phyloP scores from a whole-genome alignment of 2,888 invertebrate genomes.

The Drosophila multiciliata region DNA sequence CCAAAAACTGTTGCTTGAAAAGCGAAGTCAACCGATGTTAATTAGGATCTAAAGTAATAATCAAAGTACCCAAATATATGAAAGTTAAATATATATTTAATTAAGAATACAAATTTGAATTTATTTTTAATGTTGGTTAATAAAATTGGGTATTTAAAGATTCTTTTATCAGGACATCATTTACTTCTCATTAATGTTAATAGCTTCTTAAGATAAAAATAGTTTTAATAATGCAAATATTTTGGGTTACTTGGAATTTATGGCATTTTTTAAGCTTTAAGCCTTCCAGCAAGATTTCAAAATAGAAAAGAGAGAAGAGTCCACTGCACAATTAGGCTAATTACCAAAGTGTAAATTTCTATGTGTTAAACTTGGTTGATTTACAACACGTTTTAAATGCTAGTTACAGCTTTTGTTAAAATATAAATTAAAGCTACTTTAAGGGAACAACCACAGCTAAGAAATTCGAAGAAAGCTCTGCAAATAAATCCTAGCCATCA shows the following conservation, averaged over 20 bases:
- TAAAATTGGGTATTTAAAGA: background rate
- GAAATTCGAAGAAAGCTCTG: background rate
- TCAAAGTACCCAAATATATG: background rate
- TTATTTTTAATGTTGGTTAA: too few relatives aligned
- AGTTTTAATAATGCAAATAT: background rate
- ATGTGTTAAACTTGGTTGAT: background rate
- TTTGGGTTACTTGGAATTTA: background rate
- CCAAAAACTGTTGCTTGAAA: background rate
- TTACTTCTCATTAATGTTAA: background rate
- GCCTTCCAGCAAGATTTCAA: background rate
- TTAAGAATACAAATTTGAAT: background rate
- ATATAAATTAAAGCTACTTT: background rate
- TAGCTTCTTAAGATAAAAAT: background rate
- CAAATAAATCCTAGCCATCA: background rate
- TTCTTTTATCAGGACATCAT: background rate
- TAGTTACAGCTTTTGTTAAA: background rate
- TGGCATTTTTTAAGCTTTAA: background rate
- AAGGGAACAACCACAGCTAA: background rate
- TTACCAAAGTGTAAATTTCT: background rate
- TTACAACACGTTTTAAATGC: background rate
- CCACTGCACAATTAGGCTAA: background rate
- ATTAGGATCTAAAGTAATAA: background rate
- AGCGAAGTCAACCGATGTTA: background rate
- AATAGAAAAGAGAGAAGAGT: background rate
- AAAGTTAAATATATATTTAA: background rate